Evolutionary conservation across 1,140 invertebrate species (phyloP), one percentile per base, ranked within the genome.

Genomic region (Sarcophaga peregrina): DNA sequence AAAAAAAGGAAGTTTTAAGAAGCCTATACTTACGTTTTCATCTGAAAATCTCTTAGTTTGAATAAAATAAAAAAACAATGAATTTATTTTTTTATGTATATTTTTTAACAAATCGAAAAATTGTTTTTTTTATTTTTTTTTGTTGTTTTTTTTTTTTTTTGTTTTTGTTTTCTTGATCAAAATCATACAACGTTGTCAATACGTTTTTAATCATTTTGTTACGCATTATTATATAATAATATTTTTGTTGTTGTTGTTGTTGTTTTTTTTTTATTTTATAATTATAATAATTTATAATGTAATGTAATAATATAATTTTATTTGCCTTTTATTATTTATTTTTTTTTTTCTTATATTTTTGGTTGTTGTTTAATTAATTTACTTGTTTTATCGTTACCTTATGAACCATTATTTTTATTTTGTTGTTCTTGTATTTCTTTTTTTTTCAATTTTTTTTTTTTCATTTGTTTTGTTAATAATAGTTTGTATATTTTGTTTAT

Each of bases 101-200:
- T 89, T 89, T 89, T 87, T 88, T 89, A 89, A 89, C 88, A 89
- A 89, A 89, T 89, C 88, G 88, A 89, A 89, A 89, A 89, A 88
- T 88, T 85, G 88, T 88, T 58, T 72, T 82, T 50, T 82, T 82
- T 84, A 45, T 84, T 83, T 78, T 82, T 83, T 75, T 78, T 83
- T 37, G 89, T 88, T 86, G 88, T 88, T 89, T 89, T 87, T 89
- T 88, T 86, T 89, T 87, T 89, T 89, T 37, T 83, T 37, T 89
- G 87, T 86, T 89, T 88, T 89, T 89, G 88, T 89, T 88, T 86
- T 89, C 89, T 89, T 89, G 88, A 89, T 89, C 86, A 89, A 89
- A 89, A 89, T 89, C 87, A 89, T 89, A 89, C 88, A 89, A 89
- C 88, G 86, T 88, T 89, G 85, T 89, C 86, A 89, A 89, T 89